A percentile compares a stretch with the other conserved stretches of the same genome.
Conservation (phyloP, 1,140 invertebrate species). For the Carposina sasakii region DNA sequence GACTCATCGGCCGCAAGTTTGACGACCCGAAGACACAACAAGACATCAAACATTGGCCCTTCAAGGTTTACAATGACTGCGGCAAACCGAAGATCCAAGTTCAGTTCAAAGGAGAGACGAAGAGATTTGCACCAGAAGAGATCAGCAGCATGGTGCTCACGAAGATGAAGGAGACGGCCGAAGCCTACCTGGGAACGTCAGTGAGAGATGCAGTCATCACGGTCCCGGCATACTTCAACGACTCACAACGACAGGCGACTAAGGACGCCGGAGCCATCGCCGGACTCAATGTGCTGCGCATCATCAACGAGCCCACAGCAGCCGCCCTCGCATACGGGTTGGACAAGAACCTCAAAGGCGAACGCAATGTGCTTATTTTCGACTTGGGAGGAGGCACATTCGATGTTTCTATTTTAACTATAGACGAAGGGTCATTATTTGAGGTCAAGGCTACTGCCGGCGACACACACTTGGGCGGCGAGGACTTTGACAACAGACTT, state of each 20-base stretch:
- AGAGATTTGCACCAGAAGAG: constrained; percentile 82
- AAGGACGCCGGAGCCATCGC: constrained; percentile 82
- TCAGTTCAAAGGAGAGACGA: constrained; percentile 78
- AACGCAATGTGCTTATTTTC: constrained; percentile 79
- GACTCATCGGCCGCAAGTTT: constrained; percentile 77
- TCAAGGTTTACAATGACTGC: constrained; percentile 76
- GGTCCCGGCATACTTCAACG: constrained; percentile 45
- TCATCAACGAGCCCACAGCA: constrained; percentile 84
- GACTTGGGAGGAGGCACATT: constrained; percentile 79
- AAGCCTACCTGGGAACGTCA: constrained; percentile 80
- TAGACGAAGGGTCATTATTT: constrained; percentile 86
- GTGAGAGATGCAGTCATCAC: constrained; percentile 78
- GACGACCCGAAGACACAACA: constrained; percentile 80
- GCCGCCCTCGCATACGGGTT: constrained; percentile 83
- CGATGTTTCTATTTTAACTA: constrained; percentile 90
- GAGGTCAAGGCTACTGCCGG: constrained; percentile 86
- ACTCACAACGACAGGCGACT: constrained; percentile 74
- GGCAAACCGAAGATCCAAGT: constrained; percentile 79
- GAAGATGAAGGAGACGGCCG: constrained; percentile 78
- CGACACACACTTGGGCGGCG: constrained; percentile 83
- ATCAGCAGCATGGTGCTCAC: constrained; percentile 77
- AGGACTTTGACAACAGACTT: constrained; percentile 90
- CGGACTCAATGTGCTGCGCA: constrained; percentile 79
- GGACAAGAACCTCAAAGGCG: constrained; percentile 80
- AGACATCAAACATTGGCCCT: constrained; percentile 81